A percentile compares a stretch with the other conserved stretches of the same genome.
phyloP scores from a whole-genome alignment of 2,888 invertebrate genomes.

The Cephus pulcher region DNA sequence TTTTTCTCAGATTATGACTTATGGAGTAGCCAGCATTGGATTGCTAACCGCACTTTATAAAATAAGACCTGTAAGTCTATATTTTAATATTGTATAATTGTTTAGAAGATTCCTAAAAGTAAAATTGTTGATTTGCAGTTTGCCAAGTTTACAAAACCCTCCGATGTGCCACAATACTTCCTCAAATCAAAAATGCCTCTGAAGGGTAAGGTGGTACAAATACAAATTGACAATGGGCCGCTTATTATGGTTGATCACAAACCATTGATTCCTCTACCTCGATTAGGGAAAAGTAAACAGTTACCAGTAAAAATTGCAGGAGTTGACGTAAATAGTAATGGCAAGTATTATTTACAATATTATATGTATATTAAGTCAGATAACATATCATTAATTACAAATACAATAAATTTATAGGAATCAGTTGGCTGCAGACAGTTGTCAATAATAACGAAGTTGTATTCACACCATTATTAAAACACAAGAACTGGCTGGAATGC shows the following conservation, averaged over 20 bases:
- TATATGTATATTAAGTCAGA: slow-evolving; percentile 1
- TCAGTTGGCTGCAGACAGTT: slow-evolving; percentile 73
- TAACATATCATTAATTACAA: background rate
- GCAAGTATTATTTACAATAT: slow-evolving; percentile 40
- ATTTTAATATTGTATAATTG: slow-evolving; percentile 13
- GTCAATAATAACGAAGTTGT: slow-evolving; percentile 68
- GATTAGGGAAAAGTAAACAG: slow-evolving; percentile 69
- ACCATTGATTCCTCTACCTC: slow-evolving; percentile 70
- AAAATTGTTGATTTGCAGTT: slow-evolving; percentile 64
- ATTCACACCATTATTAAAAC: slow-evolving; percentile 67
- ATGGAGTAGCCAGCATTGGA: slow-evolving; percentile 71
- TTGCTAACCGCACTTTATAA: slow-evolving; percentile 71
- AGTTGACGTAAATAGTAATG: slow-evolving; percentile 67
- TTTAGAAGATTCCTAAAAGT: background rate
- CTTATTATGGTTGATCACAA: slow-evolving; percentile 70
- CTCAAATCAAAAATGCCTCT: slow-evolving; percentile 69
- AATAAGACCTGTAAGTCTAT: slow-evolving; percentile 71
- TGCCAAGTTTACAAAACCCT: slow-evolving; percentile 73
- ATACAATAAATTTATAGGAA: slow-evolving; percentile 56
- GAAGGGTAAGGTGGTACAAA: slow-evolving; percentile 68
- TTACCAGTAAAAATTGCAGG: slow-evolving; percentile 70
- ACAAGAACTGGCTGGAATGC: slow-evolving; percentile 66
- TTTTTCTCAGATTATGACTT: slow-evolving; percentile 68
- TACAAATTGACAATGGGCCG: slow-evolving; percentile 68
- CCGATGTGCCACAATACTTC: slow-evolving; percentile 72